Base-by-base conservation (phyloP, 2,888 invertebrate species). In the Hirtodrosophila cameraria region DNA sequence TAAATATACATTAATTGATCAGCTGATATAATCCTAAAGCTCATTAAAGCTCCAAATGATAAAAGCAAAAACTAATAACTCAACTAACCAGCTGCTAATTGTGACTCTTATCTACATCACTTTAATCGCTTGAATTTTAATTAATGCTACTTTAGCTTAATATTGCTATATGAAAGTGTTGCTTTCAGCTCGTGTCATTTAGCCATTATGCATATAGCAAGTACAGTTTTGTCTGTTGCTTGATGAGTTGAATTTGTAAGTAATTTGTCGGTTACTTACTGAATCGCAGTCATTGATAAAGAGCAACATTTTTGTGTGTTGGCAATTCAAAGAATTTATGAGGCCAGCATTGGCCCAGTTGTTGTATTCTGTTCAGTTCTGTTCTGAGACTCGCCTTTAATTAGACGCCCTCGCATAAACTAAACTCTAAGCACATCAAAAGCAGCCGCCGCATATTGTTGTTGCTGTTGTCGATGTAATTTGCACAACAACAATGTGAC, bases 401-500 rank as follows among this genome's bases (percentile, higher is more conserved):
- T 79, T 79, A 58, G 63, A 54, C 78, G 59, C 79, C 74, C 79
- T 58, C 76, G 53, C 75, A 62, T 38, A 36, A 45, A 50, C 66
- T 54, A 59, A 67, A 45, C 60, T 31, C 54, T 36, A 8, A 39
- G 46, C 57, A 81, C 81, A 67, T 84, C 79, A 80, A 80, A n/a
- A 81, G 81, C 58, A 13, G 4, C 58, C 63, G 79, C 62, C 64
- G 38, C 23, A 18, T 25, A 35, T 28, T 52, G 52, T 45, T 54
- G 54, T 33, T 54, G 64, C 27, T 46, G 55, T 55, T 75, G 63
- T 52, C 59, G 70, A 46, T 70, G 73, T 61, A 82, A 81, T 78
- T 83, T 69, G 48, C 73, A 58, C 70, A 70, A 45, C 81, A 74
- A 65, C 66, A 72, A 82, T 83, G 76, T 67, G 71, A 50, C 83